Percentiles rank a stretch among this genome's conserved stretches.
Conservation (phyloP, 2,797 vertebrate species). For the Todus mexicanus region DNA sequence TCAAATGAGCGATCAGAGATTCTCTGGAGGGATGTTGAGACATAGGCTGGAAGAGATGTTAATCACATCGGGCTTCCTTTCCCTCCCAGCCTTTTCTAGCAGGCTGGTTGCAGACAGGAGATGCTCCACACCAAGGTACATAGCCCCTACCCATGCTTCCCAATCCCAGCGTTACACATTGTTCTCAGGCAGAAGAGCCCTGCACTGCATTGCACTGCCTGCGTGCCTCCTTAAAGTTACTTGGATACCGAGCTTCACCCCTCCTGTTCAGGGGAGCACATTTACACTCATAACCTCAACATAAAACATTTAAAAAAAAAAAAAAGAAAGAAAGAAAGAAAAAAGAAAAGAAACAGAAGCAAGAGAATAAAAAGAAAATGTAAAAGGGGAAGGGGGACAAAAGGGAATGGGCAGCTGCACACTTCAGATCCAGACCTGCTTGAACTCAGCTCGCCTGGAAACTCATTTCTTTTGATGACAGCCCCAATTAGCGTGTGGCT, state of each 20-base stretch:
- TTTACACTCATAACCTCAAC: neutral
- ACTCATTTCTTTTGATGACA: neutral
- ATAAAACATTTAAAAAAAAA: neutral
- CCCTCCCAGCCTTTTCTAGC: neutral
- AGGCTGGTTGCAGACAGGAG: neutral
- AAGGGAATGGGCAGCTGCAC: neutral
- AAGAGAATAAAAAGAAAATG: neutral
- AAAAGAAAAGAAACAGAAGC: neutral
- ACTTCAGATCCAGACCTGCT: neutral
- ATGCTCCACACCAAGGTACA: neutral
- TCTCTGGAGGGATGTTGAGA: neutral
- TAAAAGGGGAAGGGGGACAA: neutral
- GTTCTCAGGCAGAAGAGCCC: neutral
- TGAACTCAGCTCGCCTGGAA: neutral
- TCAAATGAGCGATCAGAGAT: neutral
- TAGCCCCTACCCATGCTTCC: rapidly evolving
- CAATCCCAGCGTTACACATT: rapidly evolving
- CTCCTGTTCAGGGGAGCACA: neutral
- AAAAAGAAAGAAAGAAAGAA: neutral
- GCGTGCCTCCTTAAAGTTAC: neutral
- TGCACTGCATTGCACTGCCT: neutral
- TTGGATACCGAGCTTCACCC: neutral
- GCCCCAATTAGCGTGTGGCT: neutral
- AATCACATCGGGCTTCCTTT: neutral
- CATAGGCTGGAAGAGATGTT: neutral